Percentiles rank a stretch among this genome's conserved stretches.
These are phyloP conservation scores for Ifrita kowaldi DNA, from an alignment of 2,113 vertebrate species.

Conservation along the genomic window DNA sequence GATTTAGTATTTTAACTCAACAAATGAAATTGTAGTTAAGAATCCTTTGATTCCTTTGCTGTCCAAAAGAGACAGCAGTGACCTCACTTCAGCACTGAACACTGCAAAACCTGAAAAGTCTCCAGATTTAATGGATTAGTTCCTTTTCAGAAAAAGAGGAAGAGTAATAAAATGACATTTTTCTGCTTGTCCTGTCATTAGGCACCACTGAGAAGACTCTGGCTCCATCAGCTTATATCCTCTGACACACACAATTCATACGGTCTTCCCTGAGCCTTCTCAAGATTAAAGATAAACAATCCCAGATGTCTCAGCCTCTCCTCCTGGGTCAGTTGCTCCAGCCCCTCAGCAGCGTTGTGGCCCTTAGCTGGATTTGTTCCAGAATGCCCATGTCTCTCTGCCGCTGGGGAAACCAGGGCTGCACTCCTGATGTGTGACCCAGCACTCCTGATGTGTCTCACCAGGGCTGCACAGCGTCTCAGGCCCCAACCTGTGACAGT, in stretches of 20 bases:
- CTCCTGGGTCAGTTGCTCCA: neutral
- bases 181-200: neutral
- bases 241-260: neutral
- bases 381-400: neutral
- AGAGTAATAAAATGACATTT: neutral
- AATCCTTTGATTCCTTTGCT: neutral
- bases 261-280: neutral
- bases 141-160: neutral
- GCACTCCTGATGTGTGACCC: neutral
- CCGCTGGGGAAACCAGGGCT: neutral
- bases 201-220: neutral
- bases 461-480: accelerated
- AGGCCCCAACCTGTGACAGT: neutral
- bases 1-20: neutral
- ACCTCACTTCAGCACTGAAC: neutral
- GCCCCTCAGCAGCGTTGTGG: neutral
- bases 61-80: neutral
- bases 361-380: neutral
- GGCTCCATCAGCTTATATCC: neutral
- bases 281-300: neutral
- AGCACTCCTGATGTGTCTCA: neutral
- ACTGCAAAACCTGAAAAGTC: neutral
- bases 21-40: neutral
- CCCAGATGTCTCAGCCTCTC: neutral
- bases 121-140: neutral